Evolutionary conservation across 2,888 invertebrate species (phyloP).

Genomic region (Leptinotarsa rubiginosa): DNA sequence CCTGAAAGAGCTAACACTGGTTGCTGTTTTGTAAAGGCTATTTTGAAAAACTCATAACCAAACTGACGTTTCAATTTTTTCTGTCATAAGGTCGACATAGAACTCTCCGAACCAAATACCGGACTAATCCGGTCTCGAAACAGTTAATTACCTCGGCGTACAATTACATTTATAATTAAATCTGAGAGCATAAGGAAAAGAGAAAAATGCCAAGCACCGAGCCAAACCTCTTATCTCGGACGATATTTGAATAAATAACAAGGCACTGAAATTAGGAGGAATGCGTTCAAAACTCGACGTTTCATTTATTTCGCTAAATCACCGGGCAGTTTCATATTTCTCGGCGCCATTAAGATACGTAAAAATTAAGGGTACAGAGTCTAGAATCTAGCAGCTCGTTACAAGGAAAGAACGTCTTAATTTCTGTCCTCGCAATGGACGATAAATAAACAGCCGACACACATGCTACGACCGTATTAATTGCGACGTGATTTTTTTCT

Average conservation of each 20-base stretch:
- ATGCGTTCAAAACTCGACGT: constrained; percentile 29
- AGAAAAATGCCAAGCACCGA: constrained; percentile 44
- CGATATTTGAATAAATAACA: constrained; percentile 47
- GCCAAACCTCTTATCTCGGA: constrained; percentile 44
- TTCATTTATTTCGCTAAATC: constrained; percentile 26
- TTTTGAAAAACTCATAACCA: background rate
- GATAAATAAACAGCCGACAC: constrained; percentile 38
- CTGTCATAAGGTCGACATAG: background rate
- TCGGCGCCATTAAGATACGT: constrained; percentile 31
- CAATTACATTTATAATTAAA: constrained; percentile 51
- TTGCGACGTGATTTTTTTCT: constrained; percentile 35
- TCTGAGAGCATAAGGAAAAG: constrained; percentile 52
- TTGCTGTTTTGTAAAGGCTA: background rate
- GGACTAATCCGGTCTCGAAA: constrained; percentile 31
- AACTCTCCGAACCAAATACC: constrained; percentile 10
- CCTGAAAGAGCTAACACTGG: too few relatives aligned
- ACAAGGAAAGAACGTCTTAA: constrained; percentile 37
- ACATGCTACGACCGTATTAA: constrained; percentile 39
- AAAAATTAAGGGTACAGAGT: constrained; percentile 38
- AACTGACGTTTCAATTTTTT: background rate
- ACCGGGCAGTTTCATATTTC: constrained; percentile 28
- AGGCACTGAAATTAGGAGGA: constrained; percentile 41
- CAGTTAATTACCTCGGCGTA: constrained; percentile 50
- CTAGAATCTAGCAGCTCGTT: constrained; percentile 32
- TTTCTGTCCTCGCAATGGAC: constrained; percentile 34